These are phyloP conservation scores for Isoperla grammatica DNA, from an alignment of 2,888 invertebrate genomes.

Conservation along the genomic window DNA sequence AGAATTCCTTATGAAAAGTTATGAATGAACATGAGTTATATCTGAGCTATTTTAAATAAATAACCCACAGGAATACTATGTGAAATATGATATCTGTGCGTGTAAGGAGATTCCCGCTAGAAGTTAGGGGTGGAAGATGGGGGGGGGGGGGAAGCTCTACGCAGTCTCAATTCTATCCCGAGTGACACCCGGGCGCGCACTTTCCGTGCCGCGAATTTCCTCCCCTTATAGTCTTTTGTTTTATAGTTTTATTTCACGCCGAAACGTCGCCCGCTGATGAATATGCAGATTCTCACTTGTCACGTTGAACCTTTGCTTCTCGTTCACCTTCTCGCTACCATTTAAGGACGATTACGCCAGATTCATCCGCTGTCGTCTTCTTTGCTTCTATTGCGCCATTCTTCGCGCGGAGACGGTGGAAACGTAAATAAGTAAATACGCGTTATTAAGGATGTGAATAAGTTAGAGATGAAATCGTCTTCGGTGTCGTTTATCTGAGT, in stretches of 20 bases:
- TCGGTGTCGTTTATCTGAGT: too few relatives aligned
- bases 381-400: too few relatives aligned
- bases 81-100: conserved; percentile 10
- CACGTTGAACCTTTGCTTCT: not conserved
- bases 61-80: conserved; percentile 13
- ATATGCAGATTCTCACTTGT: conserved; percentile 14
- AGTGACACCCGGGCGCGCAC: conserved; percentile 1
- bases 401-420: too few relatives aligned
- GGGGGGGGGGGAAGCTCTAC: not conserved
- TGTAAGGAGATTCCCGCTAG: not conserved
- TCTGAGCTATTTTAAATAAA: conserved; percentile 16
- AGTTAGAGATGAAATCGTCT: too few relatives aligned
- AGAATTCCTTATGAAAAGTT: conserved; percentile 7
- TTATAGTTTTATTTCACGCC: conserved; percentile 15
- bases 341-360: too few relatives aligned
- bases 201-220: not conserved
- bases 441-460: too few relatives aligned
- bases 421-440: too few relatives aligned
- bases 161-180: conserved; percentile 13
- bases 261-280: conserved; percentile 5
- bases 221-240: not conserved
- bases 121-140: not conserved
- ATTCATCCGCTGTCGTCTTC: too few relatives aligned
- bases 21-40: conserved; percentile 17
- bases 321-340: too few relatives aligned